These are phyloP conservation scores for Notothenia rossii DNA, from an alignment of 2,113 vertebrate genomes.

Conservation along the genomic window DNA sequence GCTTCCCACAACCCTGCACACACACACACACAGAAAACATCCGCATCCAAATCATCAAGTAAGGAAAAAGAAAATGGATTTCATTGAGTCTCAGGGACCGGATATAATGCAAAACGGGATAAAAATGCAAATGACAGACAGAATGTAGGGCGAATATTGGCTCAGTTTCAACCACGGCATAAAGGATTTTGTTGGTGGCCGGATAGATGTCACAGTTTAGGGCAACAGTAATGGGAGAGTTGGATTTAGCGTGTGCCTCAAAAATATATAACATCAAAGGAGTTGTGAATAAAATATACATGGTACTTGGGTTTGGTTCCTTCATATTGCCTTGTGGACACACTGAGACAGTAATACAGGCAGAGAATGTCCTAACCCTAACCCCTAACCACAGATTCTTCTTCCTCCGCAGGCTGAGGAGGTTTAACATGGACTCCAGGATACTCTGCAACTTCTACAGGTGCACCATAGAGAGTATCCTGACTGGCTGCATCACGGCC, in stretches of 20 bases:
- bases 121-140: slow-evolving; percentile 45
- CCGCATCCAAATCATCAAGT: slow-evolving; percentile 38
- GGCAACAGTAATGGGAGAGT: slow-evolving; percentile 10
- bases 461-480: too few species aligned
- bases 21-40: slow-evolving; percentile 33
- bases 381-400: too few species aligned
- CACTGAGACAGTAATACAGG: neutral
- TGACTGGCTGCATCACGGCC: too few species aligned
- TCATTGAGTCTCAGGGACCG: slow-evolving; percentile 41
- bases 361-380: neutral
- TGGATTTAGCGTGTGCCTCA: slow-evolving; percentile 31
- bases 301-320: neutral
- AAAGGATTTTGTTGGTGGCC: slow-evolving; percentile 49
- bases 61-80: slow-evolving; percentile 10
- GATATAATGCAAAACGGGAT: slow-evolving; percentile 34
- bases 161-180: slow-evolving; percentile 41
- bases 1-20: slow-evolving; percentile 20
- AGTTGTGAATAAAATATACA: neutral
- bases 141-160: slow-evolving; percentile 55
- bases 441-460: too few species aligned
- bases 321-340: neutral
- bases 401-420: too few species aligned
- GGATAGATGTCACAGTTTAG: slow-evolving; percentile 32
- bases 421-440: too few species aligned
- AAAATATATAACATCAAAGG: slow-evolving; percentile 37